A percentile compares a stretch with the other conserved stretches of the same genome.
Conservation (phyloP, 2,888 invertebrate genomes). For the Oasisia sp. region DNA sequence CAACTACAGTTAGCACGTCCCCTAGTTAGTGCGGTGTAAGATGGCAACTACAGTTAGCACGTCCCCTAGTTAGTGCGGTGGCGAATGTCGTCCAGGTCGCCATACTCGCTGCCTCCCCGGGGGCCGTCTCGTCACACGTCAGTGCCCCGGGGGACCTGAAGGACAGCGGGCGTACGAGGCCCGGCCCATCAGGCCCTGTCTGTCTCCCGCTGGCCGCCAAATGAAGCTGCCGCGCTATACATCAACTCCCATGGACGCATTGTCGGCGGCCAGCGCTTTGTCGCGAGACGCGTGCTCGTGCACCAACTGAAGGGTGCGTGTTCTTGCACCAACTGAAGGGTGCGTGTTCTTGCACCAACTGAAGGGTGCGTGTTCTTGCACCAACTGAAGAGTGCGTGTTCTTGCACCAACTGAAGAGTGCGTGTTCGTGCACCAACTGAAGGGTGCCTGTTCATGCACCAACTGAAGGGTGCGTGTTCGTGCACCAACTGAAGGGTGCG, state of each 20-base stretch:
- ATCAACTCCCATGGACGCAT: background rate
- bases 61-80: background rate
- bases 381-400: too few species aligned
- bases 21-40: background rate
- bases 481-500: too few species aligned
- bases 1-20: too few species aligned
- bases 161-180: background rate
- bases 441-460: too few species aligned
- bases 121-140: background rate
- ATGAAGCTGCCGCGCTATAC: background rate
- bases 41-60: too few species aligned
- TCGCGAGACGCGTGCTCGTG: background rate
- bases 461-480: too few species aligned
- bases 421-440: too few species aligned
- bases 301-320: background rate
- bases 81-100: background rate
- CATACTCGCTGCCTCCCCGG: background rate
- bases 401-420: too few species aligned
- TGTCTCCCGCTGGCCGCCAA: constrained; percentile 2
- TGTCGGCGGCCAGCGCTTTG: background rate
- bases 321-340: too few species aligned
- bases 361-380: too few species aligned
- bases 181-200: background rate
- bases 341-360: too few species aligned
- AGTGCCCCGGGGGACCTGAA: background rate